These are phyloP conservation scores for Pammene fasciana DNA, from an alignment of 2,888 invertebrate genomes.

Conservation along the genomic window DNA sequence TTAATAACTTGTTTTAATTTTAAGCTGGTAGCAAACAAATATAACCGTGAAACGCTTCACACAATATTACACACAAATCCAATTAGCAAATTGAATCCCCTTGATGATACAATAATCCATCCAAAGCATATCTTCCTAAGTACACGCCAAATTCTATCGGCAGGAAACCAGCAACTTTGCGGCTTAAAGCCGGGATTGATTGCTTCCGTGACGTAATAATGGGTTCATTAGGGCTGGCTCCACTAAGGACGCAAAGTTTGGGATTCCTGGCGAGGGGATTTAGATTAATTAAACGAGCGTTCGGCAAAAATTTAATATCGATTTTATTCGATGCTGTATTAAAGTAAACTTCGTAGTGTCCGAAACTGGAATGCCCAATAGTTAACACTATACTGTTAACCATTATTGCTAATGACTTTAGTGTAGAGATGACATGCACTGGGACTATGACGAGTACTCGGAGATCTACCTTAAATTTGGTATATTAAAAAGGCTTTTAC, in stretches of 20 bases:
- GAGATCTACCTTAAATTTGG: no score
- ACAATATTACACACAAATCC: not conserved
- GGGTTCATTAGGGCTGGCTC: slow-evolving; percentile 32
- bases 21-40: no score
- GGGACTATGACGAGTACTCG: no score
- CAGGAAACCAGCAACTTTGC: slow-evolving; percentile 6
- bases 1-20: no score
- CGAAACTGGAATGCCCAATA: no score
- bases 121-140: not conserved
- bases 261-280: slow-evolving; percentile 18
- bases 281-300: slow-evolving; percentile 2
- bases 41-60: no score
- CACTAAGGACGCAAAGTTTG: slow-evolving; percentile 26
- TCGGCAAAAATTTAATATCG: not conserved
- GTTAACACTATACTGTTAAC: no score
- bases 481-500: no score
- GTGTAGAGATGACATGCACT: no score
- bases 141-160: slow-evolving; percentile 12
- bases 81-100: not conserved
- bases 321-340: not conserved
- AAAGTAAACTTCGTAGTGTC: no score
- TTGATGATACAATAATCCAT: slow-evolving; percentile 1
- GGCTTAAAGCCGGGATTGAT: slow-evolving; percentile 31
- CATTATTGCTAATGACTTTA: not conserved
- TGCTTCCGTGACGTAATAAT: slow-evolving; percentile 28